Conservation (phyloP, 2,113 vertebrate genomes). For the Athene noctua region DNA sequence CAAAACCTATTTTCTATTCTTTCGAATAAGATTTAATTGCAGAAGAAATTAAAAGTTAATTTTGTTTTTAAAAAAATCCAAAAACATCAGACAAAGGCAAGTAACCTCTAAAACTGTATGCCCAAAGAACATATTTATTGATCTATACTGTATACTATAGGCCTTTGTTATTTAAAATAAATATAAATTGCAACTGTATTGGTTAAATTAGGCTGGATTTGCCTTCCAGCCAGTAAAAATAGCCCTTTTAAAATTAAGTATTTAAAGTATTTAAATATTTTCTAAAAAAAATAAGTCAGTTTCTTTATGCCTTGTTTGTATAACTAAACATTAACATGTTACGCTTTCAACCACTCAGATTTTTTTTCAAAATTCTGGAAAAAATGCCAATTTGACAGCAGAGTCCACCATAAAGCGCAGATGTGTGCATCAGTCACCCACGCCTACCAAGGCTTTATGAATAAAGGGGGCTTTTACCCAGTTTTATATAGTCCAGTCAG, state of each 20-base stretch:
- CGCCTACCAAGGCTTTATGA: neutral
- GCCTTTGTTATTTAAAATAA: constrained; percentile 28
- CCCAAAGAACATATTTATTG: constrained; percentile 72
- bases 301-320: constrained; percentile 39
- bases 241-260: constrained; percentile 58
- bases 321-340: neutral
- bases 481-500: constrained; percentile 15
- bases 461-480: neutral
- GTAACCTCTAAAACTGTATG: constrained; percentile 41
- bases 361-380: neutral
- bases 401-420: neutral
- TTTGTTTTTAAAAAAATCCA: constrained; percentile 7
- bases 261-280: constrained; percentile 40
- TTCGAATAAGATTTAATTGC: neutral
- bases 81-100: constrained; percentile 31
- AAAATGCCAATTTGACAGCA: neutral
- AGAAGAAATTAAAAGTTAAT: neutral
- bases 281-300: neutral
- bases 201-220: constrained; percentile 43
- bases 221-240: constrained; percentile 22
- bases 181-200: neutral
- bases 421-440: neutral
- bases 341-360: neutral
- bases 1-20: constrained; percentile 23
- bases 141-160: constrained; percentile 51